phyloP scores from a whole-genome alignment of 2,888 invertebrate genomes.

The Trichogramma evanescens region DNA sequence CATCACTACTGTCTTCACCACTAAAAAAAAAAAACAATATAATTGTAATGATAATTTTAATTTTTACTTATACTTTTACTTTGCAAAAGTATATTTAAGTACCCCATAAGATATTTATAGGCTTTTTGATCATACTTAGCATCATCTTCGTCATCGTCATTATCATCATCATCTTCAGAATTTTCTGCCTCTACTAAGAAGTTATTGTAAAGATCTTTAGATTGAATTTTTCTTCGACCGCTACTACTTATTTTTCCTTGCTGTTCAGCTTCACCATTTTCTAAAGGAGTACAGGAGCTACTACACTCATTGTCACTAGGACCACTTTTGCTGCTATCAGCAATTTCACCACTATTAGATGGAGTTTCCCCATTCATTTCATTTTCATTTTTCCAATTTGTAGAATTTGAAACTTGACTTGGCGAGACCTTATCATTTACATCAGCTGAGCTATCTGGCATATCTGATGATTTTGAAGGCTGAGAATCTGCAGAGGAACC shows the following conservation, averaged over 20 bases:
- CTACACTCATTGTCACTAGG: slow-evolving; percentile 37
- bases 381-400: slow-evolving; percentile 28
- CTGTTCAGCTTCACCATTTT: slow-evolving; percentile 39
- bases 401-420: slow-evolving; percentile 37
- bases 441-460: slow-evolving; percentile 41
- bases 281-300: slow-evolving; percentile 33
- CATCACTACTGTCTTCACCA: slow-evolving; percentile 50
- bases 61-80: background rate
- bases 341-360: slow-evolving; percentile 28
- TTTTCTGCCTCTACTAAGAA: slow-evolving; percentile 46
- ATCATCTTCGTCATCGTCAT: slow-evolving; percentile 50
- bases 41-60: background rate
- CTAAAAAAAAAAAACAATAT: slow-evolving; percentile 4
- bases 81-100: background rate
- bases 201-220: slow-evolving; percentile 52
- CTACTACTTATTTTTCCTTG: slow-evolving; percentile 38
- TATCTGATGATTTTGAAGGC: slow-evolving; percentile 33
- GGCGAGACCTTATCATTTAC: slow-evolving; percentile 33
- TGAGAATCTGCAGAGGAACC: slow-evolving; percentile 27
- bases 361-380: slow-evolving; percentile 37
- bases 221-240: slow-evolving; percentile 49
- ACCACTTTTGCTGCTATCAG: slow-evolving; percentile 35
- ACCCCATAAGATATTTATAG: background rate
- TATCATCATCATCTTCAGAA: slow-evolving; percentile 30
- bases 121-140: slow-evolving; percentile 52